phyloP scores from a whole-genome alignment of 2,888 invertebrate genomes.

The Oscheius sp. region DNA sequence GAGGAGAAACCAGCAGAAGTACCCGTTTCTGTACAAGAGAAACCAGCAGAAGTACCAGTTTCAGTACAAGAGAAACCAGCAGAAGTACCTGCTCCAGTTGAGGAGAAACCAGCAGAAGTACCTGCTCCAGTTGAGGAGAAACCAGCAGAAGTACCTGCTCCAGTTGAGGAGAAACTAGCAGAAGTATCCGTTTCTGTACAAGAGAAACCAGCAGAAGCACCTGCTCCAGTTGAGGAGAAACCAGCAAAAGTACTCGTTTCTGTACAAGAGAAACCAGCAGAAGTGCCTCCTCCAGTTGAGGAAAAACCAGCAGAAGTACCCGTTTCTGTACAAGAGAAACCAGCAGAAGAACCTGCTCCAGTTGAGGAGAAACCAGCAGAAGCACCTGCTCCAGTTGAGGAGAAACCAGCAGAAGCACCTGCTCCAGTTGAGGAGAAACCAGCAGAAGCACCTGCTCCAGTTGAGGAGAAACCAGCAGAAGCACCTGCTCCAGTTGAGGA shows the following conservation, averaged over 20 bases:
- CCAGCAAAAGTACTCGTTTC: not conserved
- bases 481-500: not conserved
- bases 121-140: not conserved
- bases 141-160: constrained; percentile 1
- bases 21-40: not conserved
- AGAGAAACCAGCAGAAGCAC: not conserved
- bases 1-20: not conserved
- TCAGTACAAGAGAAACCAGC: not conserved
- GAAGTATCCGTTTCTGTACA: not conserved
- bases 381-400: not conserved
- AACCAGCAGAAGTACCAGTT: not conserved
- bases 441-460: not conserved
- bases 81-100: not conserved
- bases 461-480: not conserved
- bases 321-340: not conserved
- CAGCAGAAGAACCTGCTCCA: not conserved
- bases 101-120: not conserved
- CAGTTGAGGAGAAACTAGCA: not conserved
- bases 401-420: not conserved
- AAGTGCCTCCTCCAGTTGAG: not conserved
- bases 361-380: not conserved
- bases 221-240: not conserved
- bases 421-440: not conserved
- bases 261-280: constrained; percentile 1
- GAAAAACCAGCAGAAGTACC: not conserved